Conservation (phyloP, 2,113 vertebrate species). For the Onychostruthus taczanowskii region DNA sequence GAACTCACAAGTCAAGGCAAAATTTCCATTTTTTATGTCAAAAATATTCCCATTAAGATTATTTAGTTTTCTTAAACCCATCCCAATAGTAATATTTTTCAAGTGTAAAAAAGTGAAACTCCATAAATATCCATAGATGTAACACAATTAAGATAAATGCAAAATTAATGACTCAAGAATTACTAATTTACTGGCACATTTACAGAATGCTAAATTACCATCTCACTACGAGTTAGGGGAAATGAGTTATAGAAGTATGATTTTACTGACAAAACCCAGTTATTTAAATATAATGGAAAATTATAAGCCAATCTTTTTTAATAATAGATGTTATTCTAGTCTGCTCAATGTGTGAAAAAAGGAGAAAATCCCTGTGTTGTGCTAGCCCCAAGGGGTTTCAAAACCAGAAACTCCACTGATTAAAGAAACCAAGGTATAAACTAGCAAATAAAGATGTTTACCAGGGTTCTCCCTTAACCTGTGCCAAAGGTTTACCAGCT, state of each 20-base stretch:
- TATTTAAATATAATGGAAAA: not conserved
- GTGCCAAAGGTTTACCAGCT: not conserved
- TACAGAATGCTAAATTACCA: slow-evolving; percentile 5
- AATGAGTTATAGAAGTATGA: not conserved
- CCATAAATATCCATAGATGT: not conserved
- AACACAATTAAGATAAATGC: slow-evolving; percentile 23
- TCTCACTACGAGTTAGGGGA: not conserved
- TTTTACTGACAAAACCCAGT: not conserved
- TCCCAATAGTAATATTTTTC: not conserved
- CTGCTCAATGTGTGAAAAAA: not conserved
- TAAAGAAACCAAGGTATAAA: not conserved
- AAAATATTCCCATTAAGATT: slow-evolving; percentile 30
- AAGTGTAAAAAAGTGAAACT: not conserved
- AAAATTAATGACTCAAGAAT: slow-evolving; percentile 19
- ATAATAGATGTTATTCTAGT: not conserved
- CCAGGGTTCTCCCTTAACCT: not conserved
- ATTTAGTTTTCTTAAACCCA: not conserved
- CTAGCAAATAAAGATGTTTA: not conserved
- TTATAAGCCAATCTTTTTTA: not conserved
- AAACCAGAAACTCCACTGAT: not conserved
- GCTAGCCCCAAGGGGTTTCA: not conserved
- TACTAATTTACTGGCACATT: slow-evolving; percentile 41
- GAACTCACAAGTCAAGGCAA: not conserved
- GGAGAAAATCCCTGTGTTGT: not conserved
- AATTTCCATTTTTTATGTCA: not conserved